phyloP scores from a whole-genome alignment of 2,113 vertebrate species.

The Ptyas mucosa region DNA sequence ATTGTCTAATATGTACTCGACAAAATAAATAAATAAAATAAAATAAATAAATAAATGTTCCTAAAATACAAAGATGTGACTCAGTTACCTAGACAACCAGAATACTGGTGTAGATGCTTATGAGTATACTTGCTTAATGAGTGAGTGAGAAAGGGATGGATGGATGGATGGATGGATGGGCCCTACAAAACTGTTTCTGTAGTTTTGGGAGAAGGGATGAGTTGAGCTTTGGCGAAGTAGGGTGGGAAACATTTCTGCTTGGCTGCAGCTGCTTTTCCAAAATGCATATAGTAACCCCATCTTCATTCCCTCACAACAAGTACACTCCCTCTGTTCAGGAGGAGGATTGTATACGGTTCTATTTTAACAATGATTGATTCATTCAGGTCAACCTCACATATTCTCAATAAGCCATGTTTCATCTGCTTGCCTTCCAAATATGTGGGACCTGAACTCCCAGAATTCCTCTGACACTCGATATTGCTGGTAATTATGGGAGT shows the following conservation, averaged over 20 bases:
- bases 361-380: neutral
- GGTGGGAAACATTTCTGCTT: neutral
- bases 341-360: neutral
- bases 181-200: neutral
- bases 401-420: neutral
- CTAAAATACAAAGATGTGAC: neutral
- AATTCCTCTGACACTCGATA: neutral
- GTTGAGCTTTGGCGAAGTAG: neutral
- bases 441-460: neutral
- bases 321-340: neutral
- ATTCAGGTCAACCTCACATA: neutral
- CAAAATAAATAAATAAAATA: no score
- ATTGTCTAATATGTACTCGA: no score
- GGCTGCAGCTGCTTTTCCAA: neutral
- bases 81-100: neutral
- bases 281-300: neutral
- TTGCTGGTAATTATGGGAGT: neutral
- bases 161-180: neutral
- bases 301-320: neutral
- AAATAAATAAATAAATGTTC: neutral
- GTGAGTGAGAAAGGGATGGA: neutral
- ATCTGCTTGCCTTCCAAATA: neutral
- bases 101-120: neutral
- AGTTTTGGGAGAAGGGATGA: neutral
- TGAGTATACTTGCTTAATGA: neutral